Evolutionary conservation across 1,140 invertebrate genomes (phyloP), one percentile per base, ranked within the genome.

Genomic region (Bombus waltoni): DNA sequence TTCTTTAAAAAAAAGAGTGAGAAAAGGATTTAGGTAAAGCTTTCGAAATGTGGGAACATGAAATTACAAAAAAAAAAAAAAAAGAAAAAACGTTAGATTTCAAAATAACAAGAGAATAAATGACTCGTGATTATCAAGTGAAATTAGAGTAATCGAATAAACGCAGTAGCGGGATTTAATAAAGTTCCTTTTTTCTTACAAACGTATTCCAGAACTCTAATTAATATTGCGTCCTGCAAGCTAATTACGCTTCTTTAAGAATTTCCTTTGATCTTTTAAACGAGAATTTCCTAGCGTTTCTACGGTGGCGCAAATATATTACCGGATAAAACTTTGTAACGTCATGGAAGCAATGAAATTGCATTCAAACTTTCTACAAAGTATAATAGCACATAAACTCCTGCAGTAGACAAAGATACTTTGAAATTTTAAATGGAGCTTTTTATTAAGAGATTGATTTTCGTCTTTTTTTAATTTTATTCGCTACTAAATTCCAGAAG

Each of bases 231-330:
- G 18, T 32, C 42, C 42, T 47, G 25, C 15, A 18, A 47, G 42
- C 3, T 44, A 74, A 74, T 74, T 74, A 74, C 72, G 15, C 6
- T 28, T 74, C 18, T 44, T 44, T 47, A 74, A 74, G 42, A 74
- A 74, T 74, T 47, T 74, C 70, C 40, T 42, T 72, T 72, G 40
- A 72, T 72, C 38, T 28, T 72, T 72, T 72, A 72, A 72, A 72
- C 28, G 70, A 70, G 70, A 42, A n/a, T 71, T 71, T 71, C 70
- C 40, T 28, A 42, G 70, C 70, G 32, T 32, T 8, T 35, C 22
- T 25, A 8, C 11, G 40, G 1, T 8, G 25, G 0, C 6, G 40
- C 38, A 28, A 72, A 28, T 28, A n/a, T 42, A 72, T 72, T 72
- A 72, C 70, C 28, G 40, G 40, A 42, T n/a, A n/a, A 42, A 72